Conservation (phyloP, 2,797 vertebrate genomes). For the Semotilus atromaculatus region DNA sequence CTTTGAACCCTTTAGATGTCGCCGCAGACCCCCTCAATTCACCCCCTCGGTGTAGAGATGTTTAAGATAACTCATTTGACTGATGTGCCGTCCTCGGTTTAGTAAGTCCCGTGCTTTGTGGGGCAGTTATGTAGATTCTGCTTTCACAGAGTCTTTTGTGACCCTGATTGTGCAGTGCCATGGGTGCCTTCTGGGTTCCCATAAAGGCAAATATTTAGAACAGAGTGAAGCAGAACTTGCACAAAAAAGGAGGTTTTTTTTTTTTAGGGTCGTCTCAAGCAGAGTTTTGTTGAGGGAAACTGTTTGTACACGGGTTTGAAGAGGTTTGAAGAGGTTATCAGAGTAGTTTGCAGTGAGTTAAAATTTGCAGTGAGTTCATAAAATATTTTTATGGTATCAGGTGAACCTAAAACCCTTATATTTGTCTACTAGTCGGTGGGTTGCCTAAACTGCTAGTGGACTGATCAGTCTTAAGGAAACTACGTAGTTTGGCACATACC, state of each 20-base stretch:
- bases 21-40: conserved; percentile 58
- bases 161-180: conserved; percentile 48
- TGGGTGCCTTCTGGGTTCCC: conserved; percentile 53
- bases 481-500: neutral
- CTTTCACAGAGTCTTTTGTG: conserved; percentile 54
- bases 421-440: neutral
- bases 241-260: conserved; percentile 42
- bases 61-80: conserved; percentile 74
- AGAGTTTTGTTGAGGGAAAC: neutral
- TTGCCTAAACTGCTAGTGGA: neutral
- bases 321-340: neutral
- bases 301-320: neutral
- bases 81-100: conserved; percentile 76
- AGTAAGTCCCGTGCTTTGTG: conserved; percentile 71
- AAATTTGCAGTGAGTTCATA: too few relatives aligned
- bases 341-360: neutral
- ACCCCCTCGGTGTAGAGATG: conserved; percentile 67
- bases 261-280: neutral
- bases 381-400: neutral
- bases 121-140: conserved; percentile 78
- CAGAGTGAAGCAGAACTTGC: conserved; percentile 30
- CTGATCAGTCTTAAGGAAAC: too few relatives aligned
- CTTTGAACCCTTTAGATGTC: conserved; percentile 69
- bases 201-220: conserved; percentile 50
- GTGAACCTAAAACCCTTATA: neutral